Percentiles rank a stretch among this genome's conserved stretches.
Conservation (phyloP, 2,888 invertebrate genomes). For the Xanthorhoe spadicearia region DNA sequence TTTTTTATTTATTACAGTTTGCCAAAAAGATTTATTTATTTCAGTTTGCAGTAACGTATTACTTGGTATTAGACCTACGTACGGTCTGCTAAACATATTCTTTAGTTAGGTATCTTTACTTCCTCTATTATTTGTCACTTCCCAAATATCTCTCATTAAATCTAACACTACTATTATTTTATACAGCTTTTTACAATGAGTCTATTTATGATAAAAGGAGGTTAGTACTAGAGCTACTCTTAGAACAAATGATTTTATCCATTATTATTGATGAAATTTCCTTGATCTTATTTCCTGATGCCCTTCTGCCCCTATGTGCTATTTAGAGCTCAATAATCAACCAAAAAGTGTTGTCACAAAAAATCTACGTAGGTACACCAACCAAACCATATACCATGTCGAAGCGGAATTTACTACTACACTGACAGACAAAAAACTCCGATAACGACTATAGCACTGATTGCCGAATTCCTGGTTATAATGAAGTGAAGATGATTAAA, state of each 20-base stretch:
- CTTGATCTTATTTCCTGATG: slow-evolving; percentile 49
- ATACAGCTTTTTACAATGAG: no score
- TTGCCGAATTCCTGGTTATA: neutral
- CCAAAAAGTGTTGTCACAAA: slow-evolving; percentile 38
- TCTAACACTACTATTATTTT: no score
- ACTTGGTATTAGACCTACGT: no score
- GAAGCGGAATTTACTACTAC: no score
- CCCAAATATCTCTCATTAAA: no score
- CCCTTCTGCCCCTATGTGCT: slow-evolving; percentile 50
- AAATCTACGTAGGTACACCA: slow-evolving; percentile 6
- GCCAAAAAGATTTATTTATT: no score
- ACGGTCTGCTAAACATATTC: no score
- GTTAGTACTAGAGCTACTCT: slow-evolving; percentile 40
- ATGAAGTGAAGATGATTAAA: slow-evolving; percentile 7
- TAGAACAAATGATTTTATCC: slow-evolving; percentile 45
- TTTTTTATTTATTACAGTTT: neutral
- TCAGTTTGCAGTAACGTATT: no score
- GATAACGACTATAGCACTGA: neutral
- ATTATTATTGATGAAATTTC: slow-evolving; percentile 53
- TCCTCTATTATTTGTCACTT: no score
- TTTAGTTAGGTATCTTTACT: no score
- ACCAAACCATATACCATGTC: no score
- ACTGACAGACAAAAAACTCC: neutral
- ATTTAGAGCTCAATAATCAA: slow-evolving; percentile 45
- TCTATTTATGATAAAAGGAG: no score